Evolutionary conservation across 2,113 vertebrate genomes (phyloP).

Genomic region (Boulengeromyrus knoepffleri): DNA sequence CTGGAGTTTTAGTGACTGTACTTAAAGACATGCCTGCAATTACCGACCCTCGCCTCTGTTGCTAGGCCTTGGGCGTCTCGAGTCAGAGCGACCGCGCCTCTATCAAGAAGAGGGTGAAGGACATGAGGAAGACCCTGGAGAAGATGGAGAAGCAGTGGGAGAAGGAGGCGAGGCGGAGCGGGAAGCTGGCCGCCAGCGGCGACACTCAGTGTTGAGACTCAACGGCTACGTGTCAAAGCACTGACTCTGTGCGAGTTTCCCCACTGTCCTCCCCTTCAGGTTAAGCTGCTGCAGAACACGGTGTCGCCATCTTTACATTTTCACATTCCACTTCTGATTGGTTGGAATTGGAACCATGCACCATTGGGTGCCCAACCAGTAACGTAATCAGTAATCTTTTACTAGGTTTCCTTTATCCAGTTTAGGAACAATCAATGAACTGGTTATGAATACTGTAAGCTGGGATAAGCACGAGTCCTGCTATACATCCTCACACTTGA

Average conservation of each 20-base stretch:
- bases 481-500: not conserved
- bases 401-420: not conserved
- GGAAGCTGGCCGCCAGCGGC: slow-evolving; percentile 56
- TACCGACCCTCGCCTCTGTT: not conserved
- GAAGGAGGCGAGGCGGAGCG: slow-evolving; percentile 68
- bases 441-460: not conserved
- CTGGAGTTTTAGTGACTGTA: not conserved
- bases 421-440: not conserved
- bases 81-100: slow-evolving; percentile 76
- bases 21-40: not conserved
- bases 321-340: not conserved
- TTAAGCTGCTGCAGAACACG: not conserved
- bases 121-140: slow-evolving; percentile 79
- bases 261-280: not conserved
- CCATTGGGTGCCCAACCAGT: not conserved
- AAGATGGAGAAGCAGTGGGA: slow-evolving; percentile 81
- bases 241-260: not conserved
- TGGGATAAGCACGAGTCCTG: not conserved
- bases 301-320: not conserved
- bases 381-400: not conserved
- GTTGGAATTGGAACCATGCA: not conserved
- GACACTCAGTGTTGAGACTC: slow-evolving; percentile 75
- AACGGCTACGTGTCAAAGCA: not conserved
- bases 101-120: slow-evolving; percentile 84
- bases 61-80: slow-evolving; percentile 68